phyloP scores from a whole-genome alignment of 1,140 invertebrate species.

The Drosophila tani region DNA sequence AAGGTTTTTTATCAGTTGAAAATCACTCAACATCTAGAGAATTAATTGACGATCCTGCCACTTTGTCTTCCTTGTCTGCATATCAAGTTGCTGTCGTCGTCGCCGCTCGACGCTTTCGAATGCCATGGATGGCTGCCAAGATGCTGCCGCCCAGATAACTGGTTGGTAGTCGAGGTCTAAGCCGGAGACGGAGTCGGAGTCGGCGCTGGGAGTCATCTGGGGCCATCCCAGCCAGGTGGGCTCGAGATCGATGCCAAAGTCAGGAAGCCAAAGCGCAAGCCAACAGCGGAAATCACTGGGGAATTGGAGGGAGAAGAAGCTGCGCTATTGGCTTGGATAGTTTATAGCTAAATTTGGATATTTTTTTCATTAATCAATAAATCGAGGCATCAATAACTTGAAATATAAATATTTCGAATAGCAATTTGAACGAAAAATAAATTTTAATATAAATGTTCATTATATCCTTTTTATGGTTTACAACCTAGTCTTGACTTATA shows the following conservation, averaged over 20 bases:
- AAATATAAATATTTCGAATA: not conserved
- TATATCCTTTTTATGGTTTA: not conserved
- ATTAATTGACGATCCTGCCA: slow-evolving; percentile 67
- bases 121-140: slow-evolving; percentile 50
- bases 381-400: no score
- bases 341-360: not conserved
- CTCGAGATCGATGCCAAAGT: slow-evolving; percentile 61
- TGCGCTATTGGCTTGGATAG: not conserved
- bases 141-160: slow-evolving; percentile 54
- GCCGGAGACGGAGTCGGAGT: not conserved
- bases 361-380: not conserved
- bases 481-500: not conserved
- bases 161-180: slow-evolving; percentile 10
- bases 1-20: slow-evolving; percentile 35
- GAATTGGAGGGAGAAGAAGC: slow-evolving; percentile 26
- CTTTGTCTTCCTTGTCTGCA: slow-evolving; percentile 60
- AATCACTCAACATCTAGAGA: slow-evolving; percentile 55
- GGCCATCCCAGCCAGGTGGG: slow-evolving; percentile 54
- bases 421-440: no score
- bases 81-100: slow-evolving; percentile 53
- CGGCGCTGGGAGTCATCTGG: slow-evolving; percentile 28
- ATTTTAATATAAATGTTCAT: no score
- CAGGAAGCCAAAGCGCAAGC: slow-evolving; percentile 66
- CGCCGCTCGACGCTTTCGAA: slow-evolving; percentile 42
- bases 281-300: slow-evolving; percentile 70